phyloP scores from a whole-genome alignment of 2,113 vertebrate genomes.

The Macquaria ambigua region DNA sequence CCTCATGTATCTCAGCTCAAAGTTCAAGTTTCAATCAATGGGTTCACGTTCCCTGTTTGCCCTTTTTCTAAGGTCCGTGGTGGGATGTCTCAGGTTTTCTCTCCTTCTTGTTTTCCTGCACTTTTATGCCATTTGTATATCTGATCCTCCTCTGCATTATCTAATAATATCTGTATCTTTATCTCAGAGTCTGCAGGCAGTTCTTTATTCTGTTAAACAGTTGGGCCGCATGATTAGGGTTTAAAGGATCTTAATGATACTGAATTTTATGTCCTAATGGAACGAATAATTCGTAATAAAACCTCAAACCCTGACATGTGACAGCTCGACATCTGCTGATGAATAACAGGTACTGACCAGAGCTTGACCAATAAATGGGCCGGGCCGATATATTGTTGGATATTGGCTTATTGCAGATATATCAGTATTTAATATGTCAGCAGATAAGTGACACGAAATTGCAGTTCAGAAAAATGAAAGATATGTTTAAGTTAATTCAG shows the following conservation, averaged over 20 bases:
- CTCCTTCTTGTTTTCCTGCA: neutral
- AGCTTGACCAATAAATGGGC: too few species aligned
- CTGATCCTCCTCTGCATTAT: slow-evolving; percentile 15
- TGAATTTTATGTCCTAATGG: neutral
- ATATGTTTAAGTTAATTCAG: too few species aligned
- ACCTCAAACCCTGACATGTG: neutral
- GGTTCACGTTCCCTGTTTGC: neutral
- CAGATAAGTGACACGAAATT: too few species aligned
- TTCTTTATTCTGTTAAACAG: neutral
- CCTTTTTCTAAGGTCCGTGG: neutral
- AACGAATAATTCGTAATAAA: neutral
- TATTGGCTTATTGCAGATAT: neutral
- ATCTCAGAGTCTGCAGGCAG: neutral
- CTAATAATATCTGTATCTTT: slow-evolving; percentile 25
- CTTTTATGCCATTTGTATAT: neutral
- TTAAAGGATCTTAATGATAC: fast-evolving
- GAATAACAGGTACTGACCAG: too few species aligned
- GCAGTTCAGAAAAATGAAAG: too few species aligned
- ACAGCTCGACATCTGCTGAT: too few species aligned
- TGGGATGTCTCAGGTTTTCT: neutral
- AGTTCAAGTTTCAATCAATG: neutral
- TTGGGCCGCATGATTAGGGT: neutral
- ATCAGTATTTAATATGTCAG: neutral
- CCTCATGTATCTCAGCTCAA: neutral
- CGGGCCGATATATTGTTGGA: neutral